phyloP scores from a whole-genome alignment of 2,797 vertebrate genomes.

The Hippoglossus hippoglossus region DNA sequence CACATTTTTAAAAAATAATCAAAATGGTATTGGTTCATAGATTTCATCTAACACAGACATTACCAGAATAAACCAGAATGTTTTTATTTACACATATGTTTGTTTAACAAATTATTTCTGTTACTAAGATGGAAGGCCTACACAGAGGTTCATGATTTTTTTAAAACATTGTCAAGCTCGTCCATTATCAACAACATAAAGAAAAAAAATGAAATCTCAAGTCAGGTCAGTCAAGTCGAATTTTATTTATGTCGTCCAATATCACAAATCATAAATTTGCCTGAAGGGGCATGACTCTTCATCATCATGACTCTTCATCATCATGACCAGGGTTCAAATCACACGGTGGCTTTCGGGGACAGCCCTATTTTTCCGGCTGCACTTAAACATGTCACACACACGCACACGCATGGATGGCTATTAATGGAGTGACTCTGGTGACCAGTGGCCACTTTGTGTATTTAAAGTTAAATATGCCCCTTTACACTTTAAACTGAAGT shows the following conservation, averaged over 20 bases:
- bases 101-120: background rate
- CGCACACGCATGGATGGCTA: too few relatives aligned
- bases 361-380: too few relatives aligned
- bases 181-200: background rate
- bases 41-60: background rate
- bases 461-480: constrained; percentile 12
- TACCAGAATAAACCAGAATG: background rate
- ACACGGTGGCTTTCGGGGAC: too few relatives aligned
- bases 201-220: background rate
- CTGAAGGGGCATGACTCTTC: background rate
- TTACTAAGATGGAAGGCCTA: background rate
- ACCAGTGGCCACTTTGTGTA: too few relatives aligned
- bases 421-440: too few relatives aligned
- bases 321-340: too few relatives aligned
- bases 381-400: too few relatives aligned
- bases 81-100: background rate
- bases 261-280: background rate
- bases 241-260: background rate
- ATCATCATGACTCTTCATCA: background rate
- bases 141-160: background rate
- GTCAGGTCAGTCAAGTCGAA: background rate
- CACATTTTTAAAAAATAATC: background rate
- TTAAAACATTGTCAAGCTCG: background rate
- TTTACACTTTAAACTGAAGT: constrained; percentile 5
- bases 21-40: too few relatives aligned